Percentiles rank a stretch among this genome's conserved stretches.
These are phyloP conservation scores for Cichladusa arquata DNA, from an alignment of 2,113 vertebrate genomes.

Conservation along the genomic window DNA sequence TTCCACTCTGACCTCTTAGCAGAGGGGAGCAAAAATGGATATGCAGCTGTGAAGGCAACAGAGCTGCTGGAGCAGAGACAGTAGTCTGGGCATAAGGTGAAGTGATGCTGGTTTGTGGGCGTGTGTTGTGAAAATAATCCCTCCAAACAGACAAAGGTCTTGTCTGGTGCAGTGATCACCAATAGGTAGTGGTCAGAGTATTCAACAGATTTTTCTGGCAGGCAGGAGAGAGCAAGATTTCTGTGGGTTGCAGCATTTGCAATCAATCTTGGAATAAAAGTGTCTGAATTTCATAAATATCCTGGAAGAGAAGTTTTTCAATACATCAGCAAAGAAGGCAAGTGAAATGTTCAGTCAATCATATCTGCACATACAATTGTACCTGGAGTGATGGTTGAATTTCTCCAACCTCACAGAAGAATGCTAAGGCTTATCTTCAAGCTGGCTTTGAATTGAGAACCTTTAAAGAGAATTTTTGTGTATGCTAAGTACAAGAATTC, in stretches of 20 bases:
- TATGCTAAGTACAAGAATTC: neutral
- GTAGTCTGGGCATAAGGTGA: neutral
- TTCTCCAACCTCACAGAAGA: neutral
- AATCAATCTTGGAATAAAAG: neutral
- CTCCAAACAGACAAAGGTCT: neutral
- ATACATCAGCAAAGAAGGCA: neutral
- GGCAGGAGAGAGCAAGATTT: neutral
- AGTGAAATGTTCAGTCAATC: neutral
- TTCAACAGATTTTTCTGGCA: neutral
- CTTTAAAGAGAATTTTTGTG: neutral
- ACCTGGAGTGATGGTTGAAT: neutral
- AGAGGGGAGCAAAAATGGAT: neutral
- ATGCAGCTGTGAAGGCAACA: neutral
- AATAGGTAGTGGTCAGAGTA: neutral
- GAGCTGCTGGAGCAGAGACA: neutral
- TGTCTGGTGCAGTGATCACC: neutral
- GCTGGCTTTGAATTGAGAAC: neutral
- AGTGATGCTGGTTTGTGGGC: neutral
- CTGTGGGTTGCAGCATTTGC: neutral
- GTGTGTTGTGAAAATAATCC: neutral
- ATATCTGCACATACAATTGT: rapidly evolving
- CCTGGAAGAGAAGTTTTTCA: neutral
- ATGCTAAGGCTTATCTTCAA: neutral
- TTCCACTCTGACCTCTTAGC: neutral
- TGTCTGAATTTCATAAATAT: neutral